phyloP scores from a whole-genome alignment of 1,140 invertebrate species.

The Rhyacophila brunnea region DNA sequence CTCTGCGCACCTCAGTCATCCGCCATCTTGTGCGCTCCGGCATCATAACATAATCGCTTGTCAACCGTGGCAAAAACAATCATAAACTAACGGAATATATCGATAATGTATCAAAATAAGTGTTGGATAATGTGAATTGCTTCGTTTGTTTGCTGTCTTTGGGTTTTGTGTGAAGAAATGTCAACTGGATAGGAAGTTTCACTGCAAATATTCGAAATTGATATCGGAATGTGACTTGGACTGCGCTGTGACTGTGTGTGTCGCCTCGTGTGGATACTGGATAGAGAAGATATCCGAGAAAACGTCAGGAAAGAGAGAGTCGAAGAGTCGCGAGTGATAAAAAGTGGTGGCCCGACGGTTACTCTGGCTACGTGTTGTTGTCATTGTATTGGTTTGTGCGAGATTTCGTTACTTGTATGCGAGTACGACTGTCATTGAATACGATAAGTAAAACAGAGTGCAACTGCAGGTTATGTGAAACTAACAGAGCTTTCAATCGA shows the following conservation, averaged over 20 bases:
- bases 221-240: slow-evolving; percentile 19
- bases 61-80: slow-evolving; percentile 1
- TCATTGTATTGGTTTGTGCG: background rate
- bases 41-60: slow-evolving; percentile 7
- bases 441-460: too few species aligned
- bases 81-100: background rate
- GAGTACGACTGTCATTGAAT: slow-evolving; percentile 8
- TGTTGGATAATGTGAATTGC: background rate
- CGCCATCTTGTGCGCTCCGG: slow-evolving; percentile 17
- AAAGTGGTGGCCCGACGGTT: slow-evolving; percentile 17
- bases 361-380: background rate
- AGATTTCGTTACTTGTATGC: background rate
- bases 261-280: slow-evolving; percentile 4
- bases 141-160: background rate
- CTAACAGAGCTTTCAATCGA: too few species aligned
- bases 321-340: slow-evolving; percentile 19
- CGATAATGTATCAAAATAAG: slow-evolving; percentile 1
- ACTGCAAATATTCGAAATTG: slow-evolving; percentile 14
- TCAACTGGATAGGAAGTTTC: background rate
- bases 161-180: slow-evolving; percentile 3
- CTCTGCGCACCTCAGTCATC: slow-evolving; percentile 2
- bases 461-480: too few species aligned
- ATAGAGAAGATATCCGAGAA: slow-evolving; percentile 17
- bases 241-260: slow-evolving; percentile 3
- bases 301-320: slow-evolving; percentile 21